Evolutionary conservation across 2,888 invertebrate species (phyloP).

Genomic region (Agapostemon virescens): DNA sequence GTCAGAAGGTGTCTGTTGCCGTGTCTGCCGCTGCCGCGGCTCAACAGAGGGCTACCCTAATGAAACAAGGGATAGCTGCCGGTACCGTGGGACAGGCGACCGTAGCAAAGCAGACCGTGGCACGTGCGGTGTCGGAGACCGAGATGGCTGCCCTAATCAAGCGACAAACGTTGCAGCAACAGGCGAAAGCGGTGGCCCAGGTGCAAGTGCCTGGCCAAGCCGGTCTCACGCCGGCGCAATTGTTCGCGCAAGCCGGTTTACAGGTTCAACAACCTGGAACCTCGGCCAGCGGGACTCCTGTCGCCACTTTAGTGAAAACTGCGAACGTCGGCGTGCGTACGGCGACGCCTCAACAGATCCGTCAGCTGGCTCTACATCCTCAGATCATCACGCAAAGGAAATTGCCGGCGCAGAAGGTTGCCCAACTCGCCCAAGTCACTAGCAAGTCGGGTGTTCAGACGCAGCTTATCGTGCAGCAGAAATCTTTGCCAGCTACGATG

Average conservation of each 20-base stretch:
- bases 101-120: conserved; percentile 80
- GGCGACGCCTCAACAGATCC: conserved; percentile 85
- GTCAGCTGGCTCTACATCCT: conserved; percentile 85
- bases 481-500: conserved; percentile 84
- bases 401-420: conserved; percentile 83
- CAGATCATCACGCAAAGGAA: conserved; percentile 83
- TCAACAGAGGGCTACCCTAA: conserved; percentile 75
- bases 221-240: conserved; percentile 81
- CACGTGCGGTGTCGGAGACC: conserved; percentile 82
- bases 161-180: conserved; percentile 80
- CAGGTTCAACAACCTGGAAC: conserved; percentile 82
- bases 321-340: conserved; percentile 81
- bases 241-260: conserved; percentile 83
- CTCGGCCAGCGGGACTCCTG: conserved; percentile 81
- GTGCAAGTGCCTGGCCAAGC: conserved; percentile 76
- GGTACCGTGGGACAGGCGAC: conserved; percentile 62
- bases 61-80: conserved; percentile 72
- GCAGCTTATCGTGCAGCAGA: conserved; percentile 87
- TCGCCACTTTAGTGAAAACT: conserved; percentile 85
- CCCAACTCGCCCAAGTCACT: conserved; percentile 83
- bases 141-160: conserved; percentile 84
- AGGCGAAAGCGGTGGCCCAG: conserved; percentile 79
- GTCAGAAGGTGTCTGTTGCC: conserved; percentile 79
- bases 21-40: conserved; percentile 74
- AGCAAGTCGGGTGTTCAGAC: conserved; percentile 82